Conservation (phyloP, 1,140 invertebrate species). For the Psilanteris sp. region DNA sequence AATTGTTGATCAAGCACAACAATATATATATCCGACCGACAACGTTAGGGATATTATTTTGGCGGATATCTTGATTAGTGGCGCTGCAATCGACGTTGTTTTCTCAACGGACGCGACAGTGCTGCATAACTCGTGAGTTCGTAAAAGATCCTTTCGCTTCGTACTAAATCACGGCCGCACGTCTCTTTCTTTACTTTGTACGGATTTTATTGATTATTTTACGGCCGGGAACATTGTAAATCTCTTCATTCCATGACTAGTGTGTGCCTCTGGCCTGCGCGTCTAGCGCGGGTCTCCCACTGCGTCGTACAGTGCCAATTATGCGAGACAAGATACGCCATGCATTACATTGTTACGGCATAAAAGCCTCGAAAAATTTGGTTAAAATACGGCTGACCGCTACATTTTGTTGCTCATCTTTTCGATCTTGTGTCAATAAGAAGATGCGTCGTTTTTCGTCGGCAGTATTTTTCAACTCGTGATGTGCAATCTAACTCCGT, state of each 20-base stretch:
- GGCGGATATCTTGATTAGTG: constrained; percentile 60
- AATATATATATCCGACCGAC: constrained; percentile 21
- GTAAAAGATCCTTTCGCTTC: constrained; percentile 67
- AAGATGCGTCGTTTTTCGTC: constrained; percentile 26
- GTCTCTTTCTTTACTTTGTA: constrained; percentile 79
- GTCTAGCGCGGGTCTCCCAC: constrained; percentile 60
- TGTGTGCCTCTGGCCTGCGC: constrained; percentile 65
- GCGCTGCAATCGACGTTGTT: constrained; percentile 47
- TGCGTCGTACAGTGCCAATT: constrained; percentile 71
- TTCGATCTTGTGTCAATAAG: constrained; percentile 52
- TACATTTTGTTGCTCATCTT: constrained; percentile 42
- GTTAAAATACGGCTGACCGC: constrained; percentile 57
- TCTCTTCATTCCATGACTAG: constrained; percentile 76
- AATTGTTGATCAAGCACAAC: constrained; percentile 16
- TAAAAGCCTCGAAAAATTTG: constrained; percentile 60
- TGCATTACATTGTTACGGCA: constrained; percentile 57
- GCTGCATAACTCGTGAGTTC: constrained; percentile 56
- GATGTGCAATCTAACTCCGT: constrained; percentile 25
- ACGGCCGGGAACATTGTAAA: constrained; percentile 78
- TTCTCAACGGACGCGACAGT: constrained; percentile 46
- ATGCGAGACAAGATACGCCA: constrained; percentile 64
- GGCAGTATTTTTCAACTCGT: constrained; percentile 27
- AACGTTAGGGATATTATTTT: constrained; percentile 44
- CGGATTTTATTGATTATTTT: constrained; percentile 80
- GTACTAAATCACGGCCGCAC: constrained; percentile 77